A percentile compares a stretch with the other conserved stretches of the same genome.
phyloP scores from a whole-genome alignment of 2,113 vertebrate genomes.

The Nothoprocta pentlandii region DNA sequence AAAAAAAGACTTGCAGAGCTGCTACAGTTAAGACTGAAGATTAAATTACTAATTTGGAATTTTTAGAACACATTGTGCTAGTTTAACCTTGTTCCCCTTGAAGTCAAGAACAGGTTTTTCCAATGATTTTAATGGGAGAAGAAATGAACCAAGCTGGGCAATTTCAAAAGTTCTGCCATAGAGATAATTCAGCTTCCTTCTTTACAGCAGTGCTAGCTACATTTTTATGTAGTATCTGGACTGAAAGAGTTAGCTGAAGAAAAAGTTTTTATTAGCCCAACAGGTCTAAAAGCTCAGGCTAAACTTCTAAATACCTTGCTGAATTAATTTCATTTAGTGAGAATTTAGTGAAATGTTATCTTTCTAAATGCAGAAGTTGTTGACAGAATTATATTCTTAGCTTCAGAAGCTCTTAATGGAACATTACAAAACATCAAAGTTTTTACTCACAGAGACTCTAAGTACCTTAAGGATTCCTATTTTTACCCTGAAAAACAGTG shows the following conservation, averaged over 20 bases:
- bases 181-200: conserved; percentile 1
- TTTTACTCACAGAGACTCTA: not conserved
- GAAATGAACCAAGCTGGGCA: not conserved
- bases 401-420: conserved; percentile 4
- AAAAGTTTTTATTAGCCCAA: not conserved
- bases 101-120: conserved; percentile 37
- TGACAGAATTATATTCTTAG: conserved; percentile 3
- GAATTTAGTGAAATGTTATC: not conserved
- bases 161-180: not conserved
- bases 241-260: not conserved
- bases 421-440: not conserved
- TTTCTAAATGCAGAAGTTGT: not conserved
- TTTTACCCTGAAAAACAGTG: not conserved
- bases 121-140: conserved; percentile 34
- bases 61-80: conserved; percentile 41
- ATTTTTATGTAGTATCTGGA: not conserved
- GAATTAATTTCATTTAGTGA: not conserved
- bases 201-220: not conserved
- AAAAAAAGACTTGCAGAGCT: not conserved
- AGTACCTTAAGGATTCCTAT: not conserved
- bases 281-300: not conserved
- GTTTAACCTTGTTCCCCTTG: conserved; percentile 37
- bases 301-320: not conserved
- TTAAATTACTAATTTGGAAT: conserved; percentile 57
- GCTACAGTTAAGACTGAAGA: conserved; percentile 15